Evolutionary conservation across 2,113 vertebrate genomes (phyloP), one percentile per base, ranked within the genome.

Genomic region (Gadus macrocephalus): DNA sequence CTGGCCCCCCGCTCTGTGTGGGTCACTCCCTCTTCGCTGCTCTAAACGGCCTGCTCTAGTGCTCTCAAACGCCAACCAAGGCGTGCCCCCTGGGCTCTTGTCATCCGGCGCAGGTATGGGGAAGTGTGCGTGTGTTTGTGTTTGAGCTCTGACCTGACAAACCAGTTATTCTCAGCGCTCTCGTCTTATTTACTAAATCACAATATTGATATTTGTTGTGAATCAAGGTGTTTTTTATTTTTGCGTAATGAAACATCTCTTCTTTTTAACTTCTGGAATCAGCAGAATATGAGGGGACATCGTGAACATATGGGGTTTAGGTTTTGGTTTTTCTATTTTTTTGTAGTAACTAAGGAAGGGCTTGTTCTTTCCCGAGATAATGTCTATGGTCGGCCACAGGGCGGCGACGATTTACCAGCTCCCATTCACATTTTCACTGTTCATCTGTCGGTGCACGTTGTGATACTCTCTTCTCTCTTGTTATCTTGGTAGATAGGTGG

Each of bases 181-280:
- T 82, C 68, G 80, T 82, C 82, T 87, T 83, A 79, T 81, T 90
- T 89, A 77, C 77, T 89, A 90, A 80, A 73, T 81, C 83, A 55
- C 82, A 87, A 86, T 85, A 68, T 85, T 83, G 84, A 85, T 89
- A 72, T 77, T 90, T 89, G 85, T 90, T 85, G 87, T 88, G 83
- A 82, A 91, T 83, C 85, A 63, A 81, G 64, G 85, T 87, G 85
- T 85, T 83, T 83, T 79, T 81, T 73, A 20, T 72, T 68, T 77
- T 81, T 76, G 79, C 77, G 22, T 17, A 64, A 4, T 8, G 19
- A 83, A 65, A 15, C 77, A 75, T 77, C 68, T 78, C 64, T 85
- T 85, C 63, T 79, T 79, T 81, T 85, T 82, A 74, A 78, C 84
- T 31, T 81, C 55, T 67, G 67, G 15, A 81, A 70, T 85, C 53